These are phyloP conservation scores for Bubo scandiacus DNA, from an alignment of 2,113 vertebrate genomes.

Conservation along the genomic window DNA sequence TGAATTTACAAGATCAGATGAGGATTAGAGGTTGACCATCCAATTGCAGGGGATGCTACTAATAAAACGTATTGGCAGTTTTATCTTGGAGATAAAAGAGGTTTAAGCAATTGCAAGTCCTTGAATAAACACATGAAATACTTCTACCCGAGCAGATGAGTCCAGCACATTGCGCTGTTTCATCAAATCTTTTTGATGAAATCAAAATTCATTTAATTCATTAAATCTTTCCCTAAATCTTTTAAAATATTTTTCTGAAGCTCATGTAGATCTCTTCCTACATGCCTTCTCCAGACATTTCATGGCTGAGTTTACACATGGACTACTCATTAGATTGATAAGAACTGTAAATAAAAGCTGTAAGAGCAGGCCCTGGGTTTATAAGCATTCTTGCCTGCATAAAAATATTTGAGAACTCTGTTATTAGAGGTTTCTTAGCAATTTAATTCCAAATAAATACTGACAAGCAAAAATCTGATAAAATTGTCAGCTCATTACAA, in stretches of 20 bases:
- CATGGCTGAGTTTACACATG: not conserved
- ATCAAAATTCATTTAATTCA: not conserved
- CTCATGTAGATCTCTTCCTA: not conserved
- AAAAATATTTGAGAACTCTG: not conserved
- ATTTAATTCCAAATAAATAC: not conserved
- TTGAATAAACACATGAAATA: not conserved
- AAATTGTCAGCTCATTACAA: not conserved
- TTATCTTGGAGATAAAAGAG: not conserved
- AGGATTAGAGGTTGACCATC: not conserved
- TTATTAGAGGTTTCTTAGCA: not conserved
- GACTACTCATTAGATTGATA: not conserved
- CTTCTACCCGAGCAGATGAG: not conserved
- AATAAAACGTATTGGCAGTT: not conserved
- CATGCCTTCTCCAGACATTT: not conserved
- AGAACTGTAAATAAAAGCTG: not conserved
- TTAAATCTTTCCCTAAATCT: not conserved
- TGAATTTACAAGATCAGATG: not conserved
- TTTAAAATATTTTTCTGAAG: not conserved
- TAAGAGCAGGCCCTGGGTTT: not conserved
- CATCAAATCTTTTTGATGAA: not conserved
- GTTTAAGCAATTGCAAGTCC: not conserved
- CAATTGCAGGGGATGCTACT: not conserved
- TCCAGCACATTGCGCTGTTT: not conserved
- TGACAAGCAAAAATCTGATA: not conserved
- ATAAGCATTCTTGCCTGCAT: not conserved